Evolutionary conservation across 2,113 vertebrate genomes (phyloP), one percentile per base, ranked within the genome.

Genomic region (Numida meleagris): DNA sequence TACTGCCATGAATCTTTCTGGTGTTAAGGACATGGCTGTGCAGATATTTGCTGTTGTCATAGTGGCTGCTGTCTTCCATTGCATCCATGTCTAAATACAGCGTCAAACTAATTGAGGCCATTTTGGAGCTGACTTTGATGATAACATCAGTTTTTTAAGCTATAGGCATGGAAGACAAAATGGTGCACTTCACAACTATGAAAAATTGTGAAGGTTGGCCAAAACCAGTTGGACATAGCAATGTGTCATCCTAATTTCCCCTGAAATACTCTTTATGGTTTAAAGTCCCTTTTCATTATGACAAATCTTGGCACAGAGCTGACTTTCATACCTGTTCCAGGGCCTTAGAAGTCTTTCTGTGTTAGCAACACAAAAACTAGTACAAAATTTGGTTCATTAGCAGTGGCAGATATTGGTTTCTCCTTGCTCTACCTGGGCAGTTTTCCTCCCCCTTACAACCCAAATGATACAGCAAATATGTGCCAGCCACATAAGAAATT

Each of bases 221-320:
- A 59, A 63, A 86, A 87, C 25, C 55, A 50, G 23, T 23, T 48
- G 17, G 16, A 29, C 4, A 8, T 27, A 76, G 15, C 58, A 31
- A 36, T 0, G 0, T 15, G 4, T 10, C 9, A 24, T 7, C 1
- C 12, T 50, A 4, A 4, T 45, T 73, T 82, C n/a, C 9, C 8
- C 66, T 76, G n/a, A 65, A 65, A 61, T 3, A 68, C 8, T 16
- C 24, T 57, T 88, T 67, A 63, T 7, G 2, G 4, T 67, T 24
- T 42, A 46, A 17, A 63, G 6, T 3, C 71, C 29, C 0, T 40
- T 75, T 68, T 53, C 1, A 2, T 46, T 10, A 43, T 12, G 14
- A 4, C 7, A 57, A 43, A 38, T 73, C 16, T 66, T 82, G 2
- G 14, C 57, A 12, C 10, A 85, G 14, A 80, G 4, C 4, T 82